Evolutionary conservation across 2,113 vertebrate species (phyloP).

Genomic region (Pterophyllum scalare): DNA sequence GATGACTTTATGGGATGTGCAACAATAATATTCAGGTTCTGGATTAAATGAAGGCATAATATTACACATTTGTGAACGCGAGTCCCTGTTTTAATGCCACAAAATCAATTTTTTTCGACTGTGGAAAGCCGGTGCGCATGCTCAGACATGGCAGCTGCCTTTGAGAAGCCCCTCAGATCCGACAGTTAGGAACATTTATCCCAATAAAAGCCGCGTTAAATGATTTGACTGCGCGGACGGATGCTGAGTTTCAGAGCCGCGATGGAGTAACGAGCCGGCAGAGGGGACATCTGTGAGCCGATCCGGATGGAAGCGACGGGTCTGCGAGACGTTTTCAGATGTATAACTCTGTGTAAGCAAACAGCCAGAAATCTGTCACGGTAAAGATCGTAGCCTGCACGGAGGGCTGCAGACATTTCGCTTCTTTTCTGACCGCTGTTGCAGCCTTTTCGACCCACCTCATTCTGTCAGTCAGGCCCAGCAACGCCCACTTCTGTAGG

Average conservation of each 20-base stretch:
- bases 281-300: not conserved
- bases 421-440: too few species aligned
- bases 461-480: not conserved
- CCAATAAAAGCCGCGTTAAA: not conserved
- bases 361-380: not conserved
- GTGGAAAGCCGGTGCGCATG: not conserved
- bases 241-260: not conserved
- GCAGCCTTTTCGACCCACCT: not conserved
- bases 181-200: not conserved
- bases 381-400: not conserved
- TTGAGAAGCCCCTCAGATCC: not conserved
- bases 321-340: conserved; percentile 15
- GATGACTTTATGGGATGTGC: not conserved
- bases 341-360: conserved; percentile 14
- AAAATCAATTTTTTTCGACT: not conserved
- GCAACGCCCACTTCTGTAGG: conserved; percentile 4
- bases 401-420: not conserved
- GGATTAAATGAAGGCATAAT: not conserved
- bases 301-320: conserved; percentile 10
- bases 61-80: rapidly evolving
- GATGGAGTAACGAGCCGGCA: not conserved
- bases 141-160: conserved; percentile 17
- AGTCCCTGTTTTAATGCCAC: not conserved
- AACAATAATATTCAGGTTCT: not conserved
- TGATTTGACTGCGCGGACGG: not conserved